Conservation (phyloP, 2,888 invertebrate species). For the Enchytraeus crypticus region DNA sequence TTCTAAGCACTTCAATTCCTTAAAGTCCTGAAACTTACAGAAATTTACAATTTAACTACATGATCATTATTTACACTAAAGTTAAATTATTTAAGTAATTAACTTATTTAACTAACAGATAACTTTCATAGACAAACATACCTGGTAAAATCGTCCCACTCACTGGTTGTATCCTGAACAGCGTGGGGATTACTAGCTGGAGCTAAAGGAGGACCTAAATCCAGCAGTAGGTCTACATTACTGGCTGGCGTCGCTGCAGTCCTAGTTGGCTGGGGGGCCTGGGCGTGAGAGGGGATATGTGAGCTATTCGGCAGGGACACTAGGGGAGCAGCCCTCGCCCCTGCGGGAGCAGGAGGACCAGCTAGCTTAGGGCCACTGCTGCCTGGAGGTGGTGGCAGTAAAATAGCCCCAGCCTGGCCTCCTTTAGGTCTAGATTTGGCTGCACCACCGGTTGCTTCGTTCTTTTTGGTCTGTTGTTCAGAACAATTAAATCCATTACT, state of each 20-base stretch:
- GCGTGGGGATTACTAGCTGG: conserved; percentile 10
- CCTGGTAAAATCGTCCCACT: conserved; percentile 40
- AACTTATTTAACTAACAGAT: no score
- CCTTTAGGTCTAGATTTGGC: conserved; percentile 58
- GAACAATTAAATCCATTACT: no score
- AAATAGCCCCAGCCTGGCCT: conserved; percentile 24
- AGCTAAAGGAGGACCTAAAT: not conserved
- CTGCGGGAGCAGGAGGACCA: conserved; percentile 54
- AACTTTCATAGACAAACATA: no score
- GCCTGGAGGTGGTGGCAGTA: conserved; percentile 74
- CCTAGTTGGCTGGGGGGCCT: not conserved
- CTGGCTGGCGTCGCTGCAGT: not conserved
- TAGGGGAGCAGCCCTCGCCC: conserved; percentile 60
- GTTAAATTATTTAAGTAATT: no score
- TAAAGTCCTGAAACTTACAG: no score
- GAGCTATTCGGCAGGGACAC: not conserved
- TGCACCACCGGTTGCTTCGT: conserved; percentile 22
- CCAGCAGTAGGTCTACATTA: conserved; percentile 3
- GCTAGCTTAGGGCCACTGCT: conserved; percentile 64
- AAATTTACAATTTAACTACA: no score
- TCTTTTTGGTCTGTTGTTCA: conserved; percentile 35
- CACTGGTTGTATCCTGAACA: conserved; percentile 24
- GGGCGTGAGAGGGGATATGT: not conserved
- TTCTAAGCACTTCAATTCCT: no score
- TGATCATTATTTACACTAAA: no score